phyloP scores from a whole-genome alignment of 2,797 vertebrate genomes.

The Zalophus californianus region DNA sequence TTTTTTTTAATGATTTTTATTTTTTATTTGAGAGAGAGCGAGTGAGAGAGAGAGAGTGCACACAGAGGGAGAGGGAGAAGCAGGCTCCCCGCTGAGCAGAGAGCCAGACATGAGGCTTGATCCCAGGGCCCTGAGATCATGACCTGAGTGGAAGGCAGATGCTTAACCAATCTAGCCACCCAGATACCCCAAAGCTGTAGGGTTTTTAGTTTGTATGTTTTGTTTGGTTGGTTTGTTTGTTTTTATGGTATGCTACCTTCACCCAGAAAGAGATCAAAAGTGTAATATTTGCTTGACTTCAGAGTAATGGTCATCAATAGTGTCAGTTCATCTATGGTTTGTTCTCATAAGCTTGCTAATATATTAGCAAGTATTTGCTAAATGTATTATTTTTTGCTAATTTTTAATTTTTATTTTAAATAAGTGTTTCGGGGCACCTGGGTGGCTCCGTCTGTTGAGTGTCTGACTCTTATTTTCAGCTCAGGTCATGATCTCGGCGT shows the following conservation, averaged over 20 bases:
- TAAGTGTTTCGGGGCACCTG: neutral
- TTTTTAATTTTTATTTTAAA: constrained; percentile 37
- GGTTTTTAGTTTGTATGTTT: neutral
- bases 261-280: constrained; percentile 16
- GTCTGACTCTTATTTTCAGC: neutral
- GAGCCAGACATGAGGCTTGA: neutral
- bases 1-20: neutral
- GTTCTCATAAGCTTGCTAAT: constrained; percentile 7
- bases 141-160: no score
- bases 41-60: no score
- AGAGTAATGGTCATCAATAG: neutral
- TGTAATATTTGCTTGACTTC: constrained; percentile 2
- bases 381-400: neutral
- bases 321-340: neutral
- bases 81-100: neutral
- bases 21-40: neutral
- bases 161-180: no score
- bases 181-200: neutral
- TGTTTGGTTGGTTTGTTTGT: neutral
- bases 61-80: neutral
- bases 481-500: neutral
- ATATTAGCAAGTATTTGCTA: neutral
- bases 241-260: constrained; percentile 3
- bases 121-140: no score
- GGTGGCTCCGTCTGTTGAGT: neutral